Conservation (phyloP, 2,797 vertebrate species). For the Tenualosa thibaudeaui region DNA sequence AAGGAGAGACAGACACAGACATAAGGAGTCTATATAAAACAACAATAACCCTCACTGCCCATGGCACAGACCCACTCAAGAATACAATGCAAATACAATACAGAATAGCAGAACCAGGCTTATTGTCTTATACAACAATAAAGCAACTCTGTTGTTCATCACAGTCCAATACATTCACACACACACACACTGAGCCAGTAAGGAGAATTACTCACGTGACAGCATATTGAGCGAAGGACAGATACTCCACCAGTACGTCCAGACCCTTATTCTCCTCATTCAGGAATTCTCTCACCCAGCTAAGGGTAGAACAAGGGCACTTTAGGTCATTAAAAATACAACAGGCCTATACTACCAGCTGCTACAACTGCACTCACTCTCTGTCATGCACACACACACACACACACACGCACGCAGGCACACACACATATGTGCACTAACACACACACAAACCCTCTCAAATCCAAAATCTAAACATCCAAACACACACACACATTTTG, state of each 20-base stretch:
- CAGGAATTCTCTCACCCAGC: constrained; percentile 23
- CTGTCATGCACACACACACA: not conserved
- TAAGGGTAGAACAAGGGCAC: constrained; percentile 17
- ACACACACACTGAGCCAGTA: constrained; percentile 6
- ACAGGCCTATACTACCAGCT: not conserved
- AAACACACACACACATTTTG: constrained; percentile 7
- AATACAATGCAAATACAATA: not conserved
- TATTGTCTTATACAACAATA: constrained; percentile 50
- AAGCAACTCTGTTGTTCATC: not conserved
- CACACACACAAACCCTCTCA: constrained; percentile 83
- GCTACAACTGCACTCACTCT: constrained; percentile 1
- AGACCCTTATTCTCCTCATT: constrained; percentile 79
- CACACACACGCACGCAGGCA: not conserved
- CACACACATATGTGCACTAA: not conserved
- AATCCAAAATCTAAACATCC: constrained; percentile 31
- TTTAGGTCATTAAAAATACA: constrained; percentile 25
- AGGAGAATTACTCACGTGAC: constrained; percentile 86
- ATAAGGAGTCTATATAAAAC: not conserved
- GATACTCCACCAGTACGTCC: constrained; percentile 93
- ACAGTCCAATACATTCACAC: constrained; percentile 2
- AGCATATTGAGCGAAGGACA: constrained; percentile 95
- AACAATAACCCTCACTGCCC: not conserved
- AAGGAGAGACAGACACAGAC: not conserved
- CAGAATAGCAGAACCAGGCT: constrained; percentile 81
- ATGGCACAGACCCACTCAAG: not conserved